These are phyloP conservation scores for Acleris cristana DNA, from an alignment of 2,888 invertebrate species.

Conservation along the genomic window DNA sequence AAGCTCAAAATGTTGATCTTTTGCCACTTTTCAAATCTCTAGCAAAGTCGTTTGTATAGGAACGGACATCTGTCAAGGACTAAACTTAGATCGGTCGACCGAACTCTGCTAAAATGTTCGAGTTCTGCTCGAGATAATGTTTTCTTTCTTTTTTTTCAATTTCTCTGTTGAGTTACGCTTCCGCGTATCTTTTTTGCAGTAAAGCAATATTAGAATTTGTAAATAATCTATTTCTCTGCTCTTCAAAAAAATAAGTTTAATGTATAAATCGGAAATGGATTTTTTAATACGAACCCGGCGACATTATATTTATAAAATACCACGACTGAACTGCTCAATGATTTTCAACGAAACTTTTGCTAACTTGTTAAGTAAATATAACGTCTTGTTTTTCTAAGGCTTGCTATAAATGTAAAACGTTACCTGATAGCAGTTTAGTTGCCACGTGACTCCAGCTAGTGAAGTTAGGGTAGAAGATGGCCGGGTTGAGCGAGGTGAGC, in stretches of 20 bases:
- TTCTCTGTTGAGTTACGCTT: slow-evolving; percentile 29
- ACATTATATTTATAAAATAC: slow-evolving; percentile 2
- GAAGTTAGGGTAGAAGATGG: slow-evolving; percentile 93
- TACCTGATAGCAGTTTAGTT: slow-evolving; percentile 92
- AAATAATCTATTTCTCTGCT: slow-evolving; percentile 30
- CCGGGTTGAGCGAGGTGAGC: slow-evolving; percentile 90
- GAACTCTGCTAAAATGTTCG: slow-evolving; percentile 18
- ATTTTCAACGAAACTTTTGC: too few species aligned
- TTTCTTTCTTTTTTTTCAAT: slow-evolving; percentile 28
- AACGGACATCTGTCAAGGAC: too few species aligned
- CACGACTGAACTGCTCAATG: too few species aligned
- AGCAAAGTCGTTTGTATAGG: too few species aligned
- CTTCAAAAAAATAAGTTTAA: slow-evolving; percentile 22
- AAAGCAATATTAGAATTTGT: slow-evolving; percentile 32
- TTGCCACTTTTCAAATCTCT: too few species aligned
- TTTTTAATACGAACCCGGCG: background rate
- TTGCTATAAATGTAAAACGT: too few species aligned
- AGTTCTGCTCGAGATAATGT: slow-evolving; percentile 22
- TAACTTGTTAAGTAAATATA: background rate
- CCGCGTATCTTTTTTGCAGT: slow-evolving; percentile 28
- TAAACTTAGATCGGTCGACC: background rate
- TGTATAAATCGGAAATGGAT: slow-evolving; percentile 25
- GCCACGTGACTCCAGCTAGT: slow-evolving; percentile 95
- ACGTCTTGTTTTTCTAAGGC: background rate
- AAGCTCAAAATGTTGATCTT: too few species aligned